Percentiles rank a stretch among this genome's conserved stretches.
Evolutionary conservation across 2,113 vertebrate genomes (phyloP).

Genomic region (Chunga burmeisteri): DNA sequence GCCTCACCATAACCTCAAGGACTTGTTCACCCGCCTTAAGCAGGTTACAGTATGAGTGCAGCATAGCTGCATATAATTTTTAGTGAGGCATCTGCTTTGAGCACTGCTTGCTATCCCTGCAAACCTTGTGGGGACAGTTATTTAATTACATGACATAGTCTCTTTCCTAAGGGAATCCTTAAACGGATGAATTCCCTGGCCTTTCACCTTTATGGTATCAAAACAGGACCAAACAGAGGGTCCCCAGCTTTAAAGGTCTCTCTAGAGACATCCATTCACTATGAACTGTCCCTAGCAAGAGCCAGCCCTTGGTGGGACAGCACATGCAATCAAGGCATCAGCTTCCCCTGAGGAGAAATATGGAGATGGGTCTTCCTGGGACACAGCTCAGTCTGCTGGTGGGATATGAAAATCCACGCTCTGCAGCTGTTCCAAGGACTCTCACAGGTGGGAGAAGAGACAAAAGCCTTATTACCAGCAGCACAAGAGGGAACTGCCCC

Average conservation of each 20-base stretch:
- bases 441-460: neutral
- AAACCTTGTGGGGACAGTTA: neutral
- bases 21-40: neutral
- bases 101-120: neutral
- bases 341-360: neutral
- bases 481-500: neutral
- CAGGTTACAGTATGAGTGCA: neutral
- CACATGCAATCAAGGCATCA: neutral
- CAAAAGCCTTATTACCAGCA: neutral
- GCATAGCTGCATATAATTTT: neutral
- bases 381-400: neutral
- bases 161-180: neutral
- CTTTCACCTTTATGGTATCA: neutral
- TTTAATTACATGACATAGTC: constrained; percentile 4
- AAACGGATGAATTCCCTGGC: constrained; percentile 2
- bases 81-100: neutral
- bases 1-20: neutral
- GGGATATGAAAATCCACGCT: neutral
- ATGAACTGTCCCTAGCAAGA: neutral
- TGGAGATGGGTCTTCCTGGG: neutral
- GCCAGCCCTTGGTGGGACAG: neutral
- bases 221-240: neutral
- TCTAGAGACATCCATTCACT: neutral
- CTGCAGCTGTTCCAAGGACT: constrained; percentile 3
- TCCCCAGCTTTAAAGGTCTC: neutral